Base-by-base conservation (phyloP, 1,140 invertebrate species). In the Zaprionus nigranus region DNA sequence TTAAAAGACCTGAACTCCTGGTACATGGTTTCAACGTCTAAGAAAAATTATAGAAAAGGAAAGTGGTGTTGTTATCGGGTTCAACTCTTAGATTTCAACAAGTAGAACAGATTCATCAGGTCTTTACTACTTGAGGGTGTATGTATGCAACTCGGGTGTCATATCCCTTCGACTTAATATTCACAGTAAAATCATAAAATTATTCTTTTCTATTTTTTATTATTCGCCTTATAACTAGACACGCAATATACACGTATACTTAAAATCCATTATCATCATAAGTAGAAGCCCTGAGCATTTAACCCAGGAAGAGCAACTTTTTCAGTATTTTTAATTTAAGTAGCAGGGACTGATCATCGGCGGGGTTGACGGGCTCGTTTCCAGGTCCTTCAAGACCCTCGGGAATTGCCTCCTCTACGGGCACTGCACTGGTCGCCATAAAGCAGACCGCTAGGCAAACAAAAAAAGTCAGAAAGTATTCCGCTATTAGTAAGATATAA, bases 281-380 rank as follows among this genome's bases (percentile, higher is more conserved):
- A 71, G 58, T 13, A 28, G 2, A 28, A 28, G 26, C 17, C 7
- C 28, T 30, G 22, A n/a, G 24, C 36, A 34, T 15, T 72, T 91
- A 92, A 49, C 91, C 91, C 74, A 92, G 60, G 74, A 92, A 84
- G 26, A 92, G 69, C 9, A 92, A 75, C 61, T 92, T 92, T 70
- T 92, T 92, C 28, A 92, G 75, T 59, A 92, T 65, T 68, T 86
- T 87, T 28, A 92, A 49, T 64, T 92, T 92, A 28, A 92, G 75
- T 54, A 92, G 66, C 57, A 92, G 69, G 7, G 79, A 84, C 49
- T 92, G 87, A 67, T 92, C 91, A 65, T 92, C 91, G 6, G 79
- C 64, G 26, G 91, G 91, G 60, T 63, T 90, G 26, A 75, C 36
- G 20, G 74, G 54, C 22, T 92, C 91, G 28, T 60, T 90, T 26